These are phyloP conservation scores for Bugula neritina DNA, from an alignment of 2,888 invertebrate species.

Conservation along the genomic window DNA sequence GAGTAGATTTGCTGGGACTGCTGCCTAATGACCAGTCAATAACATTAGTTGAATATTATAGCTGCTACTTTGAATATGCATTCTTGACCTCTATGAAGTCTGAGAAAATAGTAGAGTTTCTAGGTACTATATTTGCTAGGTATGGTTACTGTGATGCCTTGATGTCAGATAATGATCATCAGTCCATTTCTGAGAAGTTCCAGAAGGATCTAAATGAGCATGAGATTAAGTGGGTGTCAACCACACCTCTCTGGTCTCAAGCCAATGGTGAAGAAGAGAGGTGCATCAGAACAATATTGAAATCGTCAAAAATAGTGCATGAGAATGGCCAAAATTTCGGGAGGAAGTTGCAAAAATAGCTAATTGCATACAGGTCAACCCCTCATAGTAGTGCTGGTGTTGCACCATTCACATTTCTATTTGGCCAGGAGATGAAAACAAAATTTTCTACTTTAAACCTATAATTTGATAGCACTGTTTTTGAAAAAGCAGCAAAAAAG, in stretches of 20 bases:
- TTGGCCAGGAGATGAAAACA: conserved; percentile 30
- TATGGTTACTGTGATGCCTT: neutral
- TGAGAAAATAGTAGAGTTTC: neutral
- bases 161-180: neutral
- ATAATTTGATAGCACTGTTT: neutral
- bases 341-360: conserved; percentile 30
- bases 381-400: conserved; percentile 33
- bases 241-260: neutral
- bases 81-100: neutral
- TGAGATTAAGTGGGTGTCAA: conserved; percentile 26
- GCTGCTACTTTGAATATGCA: neutral
- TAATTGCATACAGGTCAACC: conserved; percentile 32
- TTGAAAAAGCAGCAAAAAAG: neutral
- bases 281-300: conserved; percentile 32
- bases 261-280: conserved; percentile 33
- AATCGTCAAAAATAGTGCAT: conserved; percentile 32
- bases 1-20: neutral
- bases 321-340: conserved; percentile 30
- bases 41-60: neutral
- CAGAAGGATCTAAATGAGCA: neutral
- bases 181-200: neutral
- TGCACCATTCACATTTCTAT: conserved; percentile 32
- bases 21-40: neutral
- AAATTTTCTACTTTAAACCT: conserved; percentile 29
- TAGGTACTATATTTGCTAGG: neutral